phyloP scores from a whole-genome alignment of 2,888 invertebrate genomes.

The Protodeltote pygarga region DNA sequence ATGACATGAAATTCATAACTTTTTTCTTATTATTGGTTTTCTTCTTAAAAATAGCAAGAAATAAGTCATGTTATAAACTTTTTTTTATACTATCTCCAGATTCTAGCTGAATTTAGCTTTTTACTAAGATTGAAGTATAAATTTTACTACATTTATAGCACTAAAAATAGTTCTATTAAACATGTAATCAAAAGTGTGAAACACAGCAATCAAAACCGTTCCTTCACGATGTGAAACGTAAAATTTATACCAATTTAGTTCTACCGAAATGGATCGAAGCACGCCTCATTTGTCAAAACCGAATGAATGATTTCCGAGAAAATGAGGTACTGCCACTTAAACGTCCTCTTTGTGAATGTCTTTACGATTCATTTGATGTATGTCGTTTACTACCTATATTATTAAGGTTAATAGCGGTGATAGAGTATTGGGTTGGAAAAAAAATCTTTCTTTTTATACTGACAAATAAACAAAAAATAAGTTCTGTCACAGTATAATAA shows the following conservation, averaged over 20 bases:
- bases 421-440: no score
- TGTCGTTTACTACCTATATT: constrained; percentile 16
- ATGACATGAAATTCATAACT: no score
- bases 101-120: no score
- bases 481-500: no score
- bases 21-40: no score
- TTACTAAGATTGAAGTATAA: no score
- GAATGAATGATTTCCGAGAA: constrained; percentile 45
- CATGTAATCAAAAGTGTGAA: not conserved
- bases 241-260: constrained; percentile 13
- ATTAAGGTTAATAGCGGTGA: constrained; percentile 4
- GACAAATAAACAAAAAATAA: no score
- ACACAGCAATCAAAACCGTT: not conserved
- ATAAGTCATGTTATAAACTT: no score
- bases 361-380: constrained; percentile 41
- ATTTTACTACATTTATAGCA: not conserved
- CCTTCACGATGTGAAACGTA: constrained; percentile 7
- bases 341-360: constrained; percentile 30
- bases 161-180: not conserved
- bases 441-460: no score
- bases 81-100: no score
- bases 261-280: constrained; percentile 26
- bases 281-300: constrained; percentile 47
- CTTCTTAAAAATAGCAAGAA: no score
- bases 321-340: constrained; percentile 41